Base-by-base conservation (phyloP, 2,797 vertebrate genomes). In the Gymnoscopelus braueri region DNA sequence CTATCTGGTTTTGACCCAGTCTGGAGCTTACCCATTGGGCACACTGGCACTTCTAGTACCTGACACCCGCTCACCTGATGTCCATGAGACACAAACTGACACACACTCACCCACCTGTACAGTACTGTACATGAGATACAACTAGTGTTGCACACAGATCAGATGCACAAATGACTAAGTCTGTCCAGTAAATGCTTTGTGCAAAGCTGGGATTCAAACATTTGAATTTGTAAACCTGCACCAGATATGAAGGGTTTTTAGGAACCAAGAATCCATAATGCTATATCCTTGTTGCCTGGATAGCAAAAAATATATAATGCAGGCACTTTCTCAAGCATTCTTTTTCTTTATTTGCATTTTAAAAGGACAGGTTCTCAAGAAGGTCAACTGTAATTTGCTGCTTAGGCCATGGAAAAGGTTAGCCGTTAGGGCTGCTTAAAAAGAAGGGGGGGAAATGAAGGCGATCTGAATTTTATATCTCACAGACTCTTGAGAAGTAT, bases 31-130 rank as follows among this genome's bases (percentile, higher is more conserved):
- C 60, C 63, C 23, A 35, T 63, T 55, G 29, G 65, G 39, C 58
- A 35, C 4, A 19, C 4, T 61, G 59, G 53, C 53, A 10, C 12
- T 29, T 12, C 1, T 6, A 64, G 0, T 56, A 76, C 60, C 67
- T 56, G 67, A 69, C 57, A 78, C 60, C 70, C 52, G 50, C 53
- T 65, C 35, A 70, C 56, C 63, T 53, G 67, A 69, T 60, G 50
- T 64, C 63, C 63, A 55, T 6, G 19, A 64, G 39, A 60, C 57
- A 60, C 19, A 51, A 52, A 39, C 4, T 35, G 35, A n/a, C n/a
- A 7, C 6, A 35, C 32, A 35, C 4, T 1, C 6, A 35, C 32
- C 6, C 32, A 35, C 32, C 32, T 35, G 32, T 35, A 35, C 32
- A 4, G 4, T 5, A 35, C 3, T 39, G 35, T 39, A 39, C 35